Conservation (phyloP, 2,888 invertebrate genomes). For the Tinea trinotella region DNA sequence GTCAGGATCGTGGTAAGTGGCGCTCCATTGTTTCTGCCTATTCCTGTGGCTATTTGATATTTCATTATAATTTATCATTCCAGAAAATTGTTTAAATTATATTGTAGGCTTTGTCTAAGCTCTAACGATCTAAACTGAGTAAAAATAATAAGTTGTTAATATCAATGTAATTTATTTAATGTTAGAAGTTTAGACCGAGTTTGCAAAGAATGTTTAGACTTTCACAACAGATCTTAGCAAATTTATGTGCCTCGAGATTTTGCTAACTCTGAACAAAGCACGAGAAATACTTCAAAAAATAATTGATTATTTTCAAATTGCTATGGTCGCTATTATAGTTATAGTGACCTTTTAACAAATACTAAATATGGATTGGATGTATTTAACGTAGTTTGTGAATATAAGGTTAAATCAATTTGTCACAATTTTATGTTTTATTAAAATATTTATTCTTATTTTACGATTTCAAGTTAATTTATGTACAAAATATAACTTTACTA, state of each 20-base stretch:
- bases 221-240: constrained; percentile 67
- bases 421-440: too few relatives aligned
- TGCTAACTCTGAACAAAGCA: constrained; percentile 43
- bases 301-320: constrained; percentile 6
- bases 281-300: constrained; percentile 33
- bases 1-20: too few relatives aligned
- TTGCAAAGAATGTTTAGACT: constrained; percentile 67
- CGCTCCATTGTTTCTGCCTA: too few relatives aligned
- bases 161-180: constrained; percentile 70
- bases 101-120: constrained; percentile 6
- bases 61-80: too few relatives aligned
- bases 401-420: background rate
- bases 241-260: constrained; percentile 67
- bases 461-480: too few relatives aligned
- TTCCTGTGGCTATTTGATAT: too few relatives aligned
- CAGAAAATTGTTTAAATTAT: too few relatives aligned
- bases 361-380: background rate
- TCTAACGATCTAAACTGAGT: constrained; percentile 19
- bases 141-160: constrained; percentile 63
- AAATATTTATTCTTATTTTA: too few relatives aligned
- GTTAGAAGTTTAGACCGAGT: constrained; percentile 64
- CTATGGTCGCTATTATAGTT: background rate
- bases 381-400: background rate
- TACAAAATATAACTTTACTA: too few relatives aligned
- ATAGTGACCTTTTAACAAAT: background rate